phyloP scores from a whole-genome alignment of 2,113 vertebrate genomes.

The Pterocles orientalis region DNA sequence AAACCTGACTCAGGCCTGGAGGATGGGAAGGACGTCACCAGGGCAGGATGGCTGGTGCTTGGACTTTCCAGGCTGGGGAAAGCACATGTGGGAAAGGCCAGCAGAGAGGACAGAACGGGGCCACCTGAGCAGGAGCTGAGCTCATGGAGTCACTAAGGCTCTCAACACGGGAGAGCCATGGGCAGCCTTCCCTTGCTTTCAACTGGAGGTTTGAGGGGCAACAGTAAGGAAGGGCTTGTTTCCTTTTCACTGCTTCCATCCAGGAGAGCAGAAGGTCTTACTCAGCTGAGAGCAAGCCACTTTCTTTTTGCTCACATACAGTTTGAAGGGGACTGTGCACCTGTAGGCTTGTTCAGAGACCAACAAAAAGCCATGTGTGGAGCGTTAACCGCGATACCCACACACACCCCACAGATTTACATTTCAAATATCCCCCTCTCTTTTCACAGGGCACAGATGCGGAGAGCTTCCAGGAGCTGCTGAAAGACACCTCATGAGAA shows the following conservation, averaged over 20 bases:
- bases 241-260: background rate
- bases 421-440: no score
- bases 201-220: background rate
- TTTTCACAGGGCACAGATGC: background rate
- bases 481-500: background rate
- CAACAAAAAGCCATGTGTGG: accelerated
- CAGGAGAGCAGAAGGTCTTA: background rate
- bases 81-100: background rate
- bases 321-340: background rate
- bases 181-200: background rate
- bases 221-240: background rate
- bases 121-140: background rate
- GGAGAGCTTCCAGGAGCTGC: background rate
- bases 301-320: background rate
- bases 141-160: background rate
- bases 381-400: accelerated
- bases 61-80: background rate
- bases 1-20: constrained; percentile 45
- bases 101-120: background rate
- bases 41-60: background rate
- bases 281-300: background rate
- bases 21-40: constrained; percentile 20
- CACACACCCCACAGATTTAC: accelerated
- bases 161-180: background rate
- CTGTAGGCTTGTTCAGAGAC: background rate